Conservation (phyloP, 1,140 invertebrate genomes). For the Bradynema listronoti region DNA sequence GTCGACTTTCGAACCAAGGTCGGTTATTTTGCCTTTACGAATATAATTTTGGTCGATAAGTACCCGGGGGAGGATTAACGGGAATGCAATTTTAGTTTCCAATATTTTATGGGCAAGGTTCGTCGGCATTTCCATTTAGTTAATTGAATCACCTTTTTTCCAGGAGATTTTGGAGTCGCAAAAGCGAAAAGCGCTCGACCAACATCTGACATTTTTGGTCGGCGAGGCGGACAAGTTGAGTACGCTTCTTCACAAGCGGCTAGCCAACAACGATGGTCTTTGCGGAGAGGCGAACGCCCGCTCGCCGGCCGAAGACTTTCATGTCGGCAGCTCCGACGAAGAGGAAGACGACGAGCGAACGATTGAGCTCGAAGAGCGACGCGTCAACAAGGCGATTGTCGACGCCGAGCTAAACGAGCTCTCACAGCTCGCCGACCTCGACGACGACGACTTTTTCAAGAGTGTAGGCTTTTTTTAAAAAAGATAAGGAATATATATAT, state of each 20-base stretch:
- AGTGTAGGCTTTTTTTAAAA: slow-evolving; percentile 19
- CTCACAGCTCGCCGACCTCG: slow-evolving; percentile 79
- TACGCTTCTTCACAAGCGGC: slow-evolving; percentile 60
- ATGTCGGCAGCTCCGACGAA: slow-evolving; percentile 55
- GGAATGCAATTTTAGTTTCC: slow-evolving; percentile 14
- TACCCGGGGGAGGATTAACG: background rate
- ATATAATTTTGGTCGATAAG: slow-evolving; percentile 18
- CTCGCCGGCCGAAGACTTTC: slow-evolving; percentile 25
- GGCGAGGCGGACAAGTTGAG: slow-evolving; percentile 98
- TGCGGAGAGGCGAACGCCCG: slow-evolving; percentile 11
- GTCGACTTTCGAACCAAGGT: slow-evolving; percentile 43
- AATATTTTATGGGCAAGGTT: slow-evolving; percentile 14
- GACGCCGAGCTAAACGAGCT: slow-evolving; percentile 73
- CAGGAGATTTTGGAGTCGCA: slow-evolving; percentile 50
- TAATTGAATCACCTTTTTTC: slow-evolving; percentile 9
- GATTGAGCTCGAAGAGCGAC: slow-evolving; percentile 76
- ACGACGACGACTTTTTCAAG: slow-evolving; percentile 71
- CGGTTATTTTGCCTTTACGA: slow-evolving; percentile 3
- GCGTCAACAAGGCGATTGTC: slow-evolving; percentile 63
- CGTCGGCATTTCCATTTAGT: slow-evolving; percentile 18
- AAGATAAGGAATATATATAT: slow-evolving; percentile 20
- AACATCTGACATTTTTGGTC: slow-evolving; percentile 94
- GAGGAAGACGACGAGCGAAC: slow-evolving; percentile 93
- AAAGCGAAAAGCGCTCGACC: slow-evolving; percentile 81
- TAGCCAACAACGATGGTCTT: slow-evolving; percentile 34